Conservation (phyloP, 2,113 vertebrate species). For the Centropus bengalensis region DNA sequence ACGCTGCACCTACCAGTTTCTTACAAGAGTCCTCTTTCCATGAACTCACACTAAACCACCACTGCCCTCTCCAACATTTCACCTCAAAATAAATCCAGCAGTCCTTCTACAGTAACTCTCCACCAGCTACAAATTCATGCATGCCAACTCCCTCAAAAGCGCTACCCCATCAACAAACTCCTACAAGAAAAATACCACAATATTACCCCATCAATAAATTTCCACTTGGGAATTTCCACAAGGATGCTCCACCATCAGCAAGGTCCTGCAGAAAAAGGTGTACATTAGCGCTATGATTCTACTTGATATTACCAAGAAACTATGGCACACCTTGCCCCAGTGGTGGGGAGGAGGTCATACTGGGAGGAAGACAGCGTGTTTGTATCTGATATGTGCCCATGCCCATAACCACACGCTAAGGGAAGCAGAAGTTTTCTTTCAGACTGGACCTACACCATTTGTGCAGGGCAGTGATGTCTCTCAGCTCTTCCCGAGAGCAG, state of each 20-base stretch:
- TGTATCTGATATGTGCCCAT: neutral
- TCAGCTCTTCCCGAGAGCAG: fast-evolving
- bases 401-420: fast-evolving
- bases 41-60: neutral
- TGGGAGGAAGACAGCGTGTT: neutral
- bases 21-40: neutral
- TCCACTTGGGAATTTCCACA: neutral
- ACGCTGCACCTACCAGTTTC: neutral
- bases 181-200: neutral
- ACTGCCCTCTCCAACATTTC: neutral
- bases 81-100: neutral
- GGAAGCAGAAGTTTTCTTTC: neutral
- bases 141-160: neutral
- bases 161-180: neutral
- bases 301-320: neutral
- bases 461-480: neutral
- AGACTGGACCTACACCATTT: neutral
- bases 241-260: neutral
- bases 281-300: neutral
- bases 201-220: neutral
- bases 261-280: neutral
- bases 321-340: neutral
- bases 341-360: neutral
- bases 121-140: neutral
- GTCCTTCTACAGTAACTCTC: neutral